A percentile compares a stretch with the other conserved stretches of the same genome.
These are phyloP conservation scores for Arenaria interpres DNA, from an alignment of 2,113 vertebrate species.

Conservation along the genomic window DNA sequence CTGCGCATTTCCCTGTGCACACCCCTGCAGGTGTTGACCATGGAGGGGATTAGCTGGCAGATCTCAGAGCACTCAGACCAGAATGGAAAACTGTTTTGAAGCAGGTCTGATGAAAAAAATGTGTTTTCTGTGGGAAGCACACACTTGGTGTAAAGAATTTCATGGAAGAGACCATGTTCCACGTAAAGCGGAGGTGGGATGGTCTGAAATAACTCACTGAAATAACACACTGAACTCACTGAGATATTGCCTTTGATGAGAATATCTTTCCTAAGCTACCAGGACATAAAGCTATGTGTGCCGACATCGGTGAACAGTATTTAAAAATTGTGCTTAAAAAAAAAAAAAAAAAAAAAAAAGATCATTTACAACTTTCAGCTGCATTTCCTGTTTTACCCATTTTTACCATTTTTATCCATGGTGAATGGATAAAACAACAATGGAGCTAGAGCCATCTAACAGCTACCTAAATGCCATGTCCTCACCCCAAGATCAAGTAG, in stretches of 20 bases:
- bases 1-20: background rate
- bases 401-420: background rate
- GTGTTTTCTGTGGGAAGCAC: background rate
- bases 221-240: background rate
- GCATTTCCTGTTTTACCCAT: background rate
- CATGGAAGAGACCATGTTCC: background rate
- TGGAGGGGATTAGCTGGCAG: background rate
- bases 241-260: background rate
- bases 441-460: background rate
- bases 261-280: background rate
- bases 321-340: background rate
- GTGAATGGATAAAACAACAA: background rate
- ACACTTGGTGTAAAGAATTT: background rate
- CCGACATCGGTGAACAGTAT: background rate
- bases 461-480: background rate
- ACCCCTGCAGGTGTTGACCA: background rate
- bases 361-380: background rate
- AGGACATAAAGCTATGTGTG: background rate
- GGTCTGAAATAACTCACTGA: background rate
- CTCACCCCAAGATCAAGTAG: background rate
- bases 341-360: background rate
- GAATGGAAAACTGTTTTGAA: background rate
- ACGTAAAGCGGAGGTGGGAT: background rate
- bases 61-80: background rate
- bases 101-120: background rate